Percentiles rank a stretch among this genome's conserved stretches.
Evolutionary conservation across 2,113 vertebrate genomes (phyloP).

Genomic region (Rhizomys pruinosus): DNA sequence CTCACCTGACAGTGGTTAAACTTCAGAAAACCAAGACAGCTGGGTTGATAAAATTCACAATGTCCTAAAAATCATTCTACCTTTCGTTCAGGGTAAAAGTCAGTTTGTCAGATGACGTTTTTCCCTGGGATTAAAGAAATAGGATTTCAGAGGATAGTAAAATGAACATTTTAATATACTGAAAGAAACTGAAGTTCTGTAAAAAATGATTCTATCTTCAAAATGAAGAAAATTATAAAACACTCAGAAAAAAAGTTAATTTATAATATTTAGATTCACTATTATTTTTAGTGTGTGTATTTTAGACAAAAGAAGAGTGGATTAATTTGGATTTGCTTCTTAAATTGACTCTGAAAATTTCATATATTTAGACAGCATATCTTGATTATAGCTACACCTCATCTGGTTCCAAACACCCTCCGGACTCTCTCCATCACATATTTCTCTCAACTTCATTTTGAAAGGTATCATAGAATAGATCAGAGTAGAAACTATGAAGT

Average conservation of each 20-base stretch:
- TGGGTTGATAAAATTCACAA: too few species aligned
- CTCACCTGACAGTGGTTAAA: background rate
- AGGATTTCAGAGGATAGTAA: background rate
- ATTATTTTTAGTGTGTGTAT: background rate
- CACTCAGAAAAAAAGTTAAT: background rate
- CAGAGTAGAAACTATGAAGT: background rate
- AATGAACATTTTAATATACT: background rate
- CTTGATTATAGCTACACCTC: background rate
- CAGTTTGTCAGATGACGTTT: background rate
- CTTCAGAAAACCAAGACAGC: background rate
- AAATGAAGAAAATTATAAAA: background rate
- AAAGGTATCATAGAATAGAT: background rate
- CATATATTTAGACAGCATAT: background rate
- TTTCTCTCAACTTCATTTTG: background rate
- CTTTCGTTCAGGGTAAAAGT: background rate
- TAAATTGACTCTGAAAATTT: background rate
- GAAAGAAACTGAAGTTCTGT: background rate
- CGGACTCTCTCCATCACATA: too few species aligned
- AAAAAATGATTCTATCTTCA: fast-evolving
- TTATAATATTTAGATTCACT: background rate
- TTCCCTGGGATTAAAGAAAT: background rate
- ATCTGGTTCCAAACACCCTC: too few species aligned
- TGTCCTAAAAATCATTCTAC: background rate
- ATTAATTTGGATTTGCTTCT: background rate
- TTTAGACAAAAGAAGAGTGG: background rate